Percentiles rank a stretch among this genome's conserved stretches.
Evolutionary conservation across 1,140 invertebrate genomes (phyloP).

Genomic region (Hylaeus volcanicus): DNA sequence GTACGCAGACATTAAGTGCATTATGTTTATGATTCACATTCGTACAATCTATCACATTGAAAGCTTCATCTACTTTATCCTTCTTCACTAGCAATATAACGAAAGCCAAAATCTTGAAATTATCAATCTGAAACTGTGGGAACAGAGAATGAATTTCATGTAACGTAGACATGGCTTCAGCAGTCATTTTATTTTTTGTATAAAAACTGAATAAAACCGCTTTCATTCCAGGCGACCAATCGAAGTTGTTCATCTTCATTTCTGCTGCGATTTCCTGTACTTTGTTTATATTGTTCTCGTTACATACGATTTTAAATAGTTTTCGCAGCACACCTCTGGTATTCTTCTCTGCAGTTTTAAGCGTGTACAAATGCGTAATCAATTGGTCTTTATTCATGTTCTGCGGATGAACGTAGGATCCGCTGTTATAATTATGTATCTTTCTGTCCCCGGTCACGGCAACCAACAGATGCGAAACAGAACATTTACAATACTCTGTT

Average conservation of each 20-base stretch:
- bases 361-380: conserved; percentile 80
- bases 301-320: conserved; percentile 80
- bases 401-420: conserved; percentile 66
- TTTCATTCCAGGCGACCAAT: conserved; percentile 82
- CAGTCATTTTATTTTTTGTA: conserved; percentile 77
- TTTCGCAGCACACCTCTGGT: conserved; percentile 81
- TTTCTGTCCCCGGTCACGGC: neutral
- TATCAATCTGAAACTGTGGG: conserved; percentile 80
- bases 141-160: conserved; percentile 76
- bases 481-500: too few species aligned
- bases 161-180: conserved; percentile 77
- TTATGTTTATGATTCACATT: conserved; percentile 67
- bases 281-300: conserved; percentile 76
- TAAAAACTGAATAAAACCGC: conserved; percentile 80
- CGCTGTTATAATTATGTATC: too few species aligned
- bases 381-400: conserved; percentile 81
- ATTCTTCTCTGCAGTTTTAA: conserved; percentile 82
- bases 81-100: conserved; percentile 80
- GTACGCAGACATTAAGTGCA: conserved; percentile 78
- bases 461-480: neutral
- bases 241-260: conserved; percentile 76
- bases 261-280: conserved; percentile 78
- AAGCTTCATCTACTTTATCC: conserved; percentile 77
- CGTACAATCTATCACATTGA: conserved; percentile 77
- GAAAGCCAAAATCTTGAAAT: conserved; percentile 82